A percentile compares a stretch with the other conserved stretches of the same genome.
Evolutionary conservation across 2,113 vertebrate genomes (phyloP).

Genomic region (Macheiramphus alcinus): DNA sequence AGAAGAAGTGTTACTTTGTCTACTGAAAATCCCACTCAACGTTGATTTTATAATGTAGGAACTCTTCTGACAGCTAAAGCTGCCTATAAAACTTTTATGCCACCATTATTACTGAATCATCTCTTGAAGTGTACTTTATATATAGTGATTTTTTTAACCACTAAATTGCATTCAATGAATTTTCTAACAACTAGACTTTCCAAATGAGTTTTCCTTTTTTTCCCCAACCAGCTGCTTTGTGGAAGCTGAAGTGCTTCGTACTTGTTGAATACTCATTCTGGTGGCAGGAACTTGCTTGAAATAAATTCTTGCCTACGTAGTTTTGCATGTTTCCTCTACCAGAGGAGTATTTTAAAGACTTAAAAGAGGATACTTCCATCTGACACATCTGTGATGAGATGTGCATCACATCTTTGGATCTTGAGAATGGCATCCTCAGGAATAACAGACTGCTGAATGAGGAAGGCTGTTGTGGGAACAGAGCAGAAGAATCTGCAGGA

Average conservation of each 20-base stretch:
- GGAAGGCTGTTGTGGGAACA: not conserved
- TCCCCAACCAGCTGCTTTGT: not conserved
- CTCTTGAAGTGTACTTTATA: conserved; percentile 17
- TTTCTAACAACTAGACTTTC: not conserved
- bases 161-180: not conserved
- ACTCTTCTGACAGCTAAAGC: conserved; percentile 35
- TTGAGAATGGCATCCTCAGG: not conserved
- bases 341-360: not conserved
- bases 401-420: not conserved
- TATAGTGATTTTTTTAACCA: conserved; percentile 9
- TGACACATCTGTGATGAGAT: not conserved
- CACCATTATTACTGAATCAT: conserved; percentile 15
- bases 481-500: not conserved
- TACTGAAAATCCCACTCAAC: not conserved
- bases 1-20: not conserved
- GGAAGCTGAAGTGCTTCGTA: not conserved
- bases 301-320: not conserved
- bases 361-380: not conserved
- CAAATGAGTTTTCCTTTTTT: not conserved
- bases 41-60: conserved; percentile 49
- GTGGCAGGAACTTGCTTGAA: not conserved
- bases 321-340: not conserved
- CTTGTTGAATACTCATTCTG: not conserved
- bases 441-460: not conserved
- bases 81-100: conserved; percentile 61